phyloP scores from a whole-genome alignment of 1,140 invertebrate species.

The Zaprionus davidi region DNA sequence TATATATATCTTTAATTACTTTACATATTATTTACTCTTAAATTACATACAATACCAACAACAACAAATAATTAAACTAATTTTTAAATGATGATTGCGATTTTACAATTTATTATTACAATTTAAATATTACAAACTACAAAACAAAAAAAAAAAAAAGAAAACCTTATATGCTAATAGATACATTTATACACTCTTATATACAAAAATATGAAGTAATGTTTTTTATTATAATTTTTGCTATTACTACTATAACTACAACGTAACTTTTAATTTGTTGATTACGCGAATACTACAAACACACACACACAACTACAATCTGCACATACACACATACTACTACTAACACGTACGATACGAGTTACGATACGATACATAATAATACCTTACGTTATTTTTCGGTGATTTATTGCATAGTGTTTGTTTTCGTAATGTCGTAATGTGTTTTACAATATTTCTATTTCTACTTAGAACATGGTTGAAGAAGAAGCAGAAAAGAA shows the following conservation, averaged over 20 bases:
- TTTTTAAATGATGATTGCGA: constrained; percentile 76
- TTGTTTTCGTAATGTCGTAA: constrained; percentile 62
- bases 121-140: constrained; percentile 40
- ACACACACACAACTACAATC: constrained; percentile 63
- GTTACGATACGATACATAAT: constrained; percentile 54
- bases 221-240: constrained; percentile 41
- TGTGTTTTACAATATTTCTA: constrained; percentile 62
- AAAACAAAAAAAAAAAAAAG: constrained; percentile 42
- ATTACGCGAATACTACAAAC: constrained; percentile 37
- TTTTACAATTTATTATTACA: constrained; percentile 80
- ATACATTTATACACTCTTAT: constrained; percentile 75
- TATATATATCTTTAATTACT: constrained; percentile 49
- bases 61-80: constrained; percentile 62
- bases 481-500: constrained; percentile 22
- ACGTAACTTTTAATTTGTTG: constrained; percentile 79
- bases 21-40: constrained; percentile 78
- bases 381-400: constrained; percentile 78
- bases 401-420: constrained; percentile 81
- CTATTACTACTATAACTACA: constrained; percentile 70
- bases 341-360: constrained; percentile 44
- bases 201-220: constrained; percentile 71
- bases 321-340: constrained; percentile 55
- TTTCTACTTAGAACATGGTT: constrained; percentile 25
- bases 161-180: constrained; percentile 75
- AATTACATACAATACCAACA: constrained; percentile 59